Evolutionary conservation across 2,113 vertebrate genomes (phyloP).

Genomic region (Pelusios castaneus): DNA sequence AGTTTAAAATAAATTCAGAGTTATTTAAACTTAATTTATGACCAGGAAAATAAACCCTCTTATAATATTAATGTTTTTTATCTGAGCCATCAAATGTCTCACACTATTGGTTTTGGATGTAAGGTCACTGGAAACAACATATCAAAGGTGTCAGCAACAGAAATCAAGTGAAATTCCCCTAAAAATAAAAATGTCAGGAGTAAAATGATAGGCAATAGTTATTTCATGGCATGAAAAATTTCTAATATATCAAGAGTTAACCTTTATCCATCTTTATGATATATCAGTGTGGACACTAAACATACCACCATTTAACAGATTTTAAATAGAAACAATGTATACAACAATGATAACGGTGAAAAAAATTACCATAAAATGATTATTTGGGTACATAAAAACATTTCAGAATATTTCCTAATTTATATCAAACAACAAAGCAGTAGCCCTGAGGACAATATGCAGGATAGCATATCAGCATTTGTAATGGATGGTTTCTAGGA

Average conservation of each 20-base stretch:
- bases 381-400: slow-evolving; percentile 42
- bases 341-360: slow-evolving; percentile 39
- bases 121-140: slow-evolving; percentile 86
- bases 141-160: slow-evolving; percentile 81
- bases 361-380: slow-evolving; percentile 36
- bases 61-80: slow-evolving; percentile 81
- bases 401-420: slow-evolving; percentile 37
- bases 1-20: slow-evolving; percentile 84
- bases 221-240: slow-evolving; percentile 82
- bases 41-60: slow-evolving; percentile 82
- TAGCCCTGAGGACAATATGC: slow-evolving; percentile 18
- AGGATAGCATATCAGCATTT: background rate
- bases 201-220: slow-evolving; percentile 85
- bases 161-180: slow-evolving; percentile 84
- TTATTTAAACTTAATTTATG: slow-evolving; percentile 87
- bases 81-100: slow-evolving; percentile 84
- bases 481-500: background rate
- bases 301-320: slow-evolving; percentile 72
- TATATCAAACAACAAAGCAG: slow-evolving; percentile 33
- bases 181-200: slow-evolving; percentile 86
- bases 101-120: slow-evolving; percentile 83
- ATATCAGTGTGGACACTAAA: slow-evolving; percentile 73
- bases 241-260: slow-evolving; percentile 82
- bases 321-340: slow-evolving; percentile 73
- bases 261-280: slow-evolving; percentile 79